Evolutionary conservation across 2,113 vertebrate genomes (phyloP), one percentile per base, ranked within the genome.

Genomic region (Peromyscus polionotus): DNA sequence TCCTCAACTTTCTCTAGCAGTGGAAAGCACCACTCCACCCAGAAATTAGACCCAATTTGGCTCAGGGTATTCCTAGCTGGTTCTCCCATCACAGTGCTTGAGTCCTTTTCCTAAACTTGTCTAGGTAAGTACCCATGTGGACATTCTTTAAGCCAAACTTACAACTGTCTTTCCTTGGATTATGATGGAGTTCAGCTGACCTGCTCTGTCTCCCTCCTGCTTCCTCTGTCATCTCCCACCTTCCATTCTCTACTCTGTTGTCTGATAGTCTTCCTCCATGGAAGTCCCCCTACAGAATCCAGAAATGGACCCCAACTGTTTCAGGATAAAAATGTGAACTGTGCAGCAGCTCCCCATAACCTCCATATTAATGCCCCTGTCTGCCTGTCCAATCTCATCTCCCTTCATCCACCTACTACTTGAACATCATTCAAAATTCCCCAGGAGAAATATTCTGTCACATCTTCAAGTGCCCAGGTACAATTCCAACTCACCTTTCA

Each of bases 261-360:
- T 33, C 54, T 63, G 12, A 63, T 24, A 77, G 54, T n/a, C 81
- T 91, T 87, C 75, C 76, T 39, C 90, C 51, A 48, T 24, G 6
- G 33, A n/a, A 17, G 7, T 45, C 24, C 51, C 17, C 14, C n/a
- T 65, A 68, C 2, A 81, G 88, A 85, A 65, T 28, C 42, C 16
- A 76, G 48, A 33, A 94, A 77, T 51, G 61, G 33, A 33, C 76
- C 51, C 86, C 86, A 67, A 1, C 45, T n/a, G 17, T 95, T 96
- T 90, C 63, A 96, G 54, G 9, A 90, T 77, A 87, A 96, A 80
- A 63, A 80, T 59, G n/a, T 42, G 68, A 80, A 95, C 22, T 85
- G 48, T 88, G 39, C 9, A 63, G 12, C 31, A 92, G n/a, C 7
- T 84, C 31, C 12, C 80, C 20, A 26, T 88, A 48, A 7, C 16